phyloP scores from a whole-genome alignment of 2,113 vertebrate species.

The Lutjanus erythropterus region DNA sequence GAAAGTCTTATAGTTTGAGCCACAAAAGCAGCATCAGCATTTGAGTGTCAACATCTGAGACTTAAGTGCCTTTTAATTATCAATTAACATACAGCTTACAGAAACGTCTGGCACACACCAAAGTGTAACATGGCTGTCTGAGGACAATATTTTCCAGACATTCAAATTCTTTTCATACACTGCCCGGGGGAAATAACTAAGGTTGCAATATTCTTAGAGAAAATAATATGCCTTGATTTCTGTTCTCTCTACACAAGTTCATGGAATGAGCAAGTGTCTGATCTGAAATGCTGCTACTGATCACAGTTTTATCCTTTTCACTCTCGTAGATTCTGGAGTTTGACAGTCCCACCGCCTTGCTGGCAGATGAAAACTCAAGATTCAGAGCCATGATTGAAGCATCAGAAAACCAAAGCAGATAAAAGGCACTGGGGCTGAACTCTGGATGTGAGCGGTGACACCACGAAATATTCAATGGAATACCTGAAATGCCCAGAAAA shows the following conservation, averaged over 20 bases:
- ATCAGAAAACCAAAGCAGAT: slow-evolving; percentile 82
- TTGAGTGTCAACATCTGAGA: not conserved
- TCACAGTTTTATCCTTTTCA: slow-evolving; percentile 46
- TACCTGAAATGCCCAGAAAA: slow-evolving; percentile 49
- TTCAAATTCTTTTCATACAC: slow-evolving; percentile 29
- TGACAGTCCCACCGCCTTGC: slow-evolving; percentile 91
- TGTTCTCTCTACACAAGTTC: slow-evolving; percentile 1
- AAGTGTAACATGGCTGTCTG: slow-evolving; percentile 32
- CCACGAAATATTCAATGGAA: slow-evolving; percentile 23
- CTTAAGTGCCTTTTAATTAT: not conserved
- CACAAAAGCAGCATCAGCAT: not conserved
- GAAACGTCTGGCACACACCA: slow-evolving; percentile 2
- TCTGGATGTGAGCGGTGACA: slow-evolving; percentile 2
- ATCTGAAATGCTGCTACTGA: slow-evolving; percentile 36
- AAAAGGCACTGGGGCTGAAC: slow-evolving; percentile 49
- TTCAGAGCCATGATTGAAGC: slow-evolving; percentile 95
- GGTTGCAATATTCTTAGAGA: slow-evolving; percentile 5
- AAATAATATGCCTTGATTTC: slow-evolving; percentile 5
- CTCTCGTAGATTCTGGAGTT: slow-evolving; percentile 94
- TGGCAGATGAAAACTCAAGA: slow-evolving; percentile 93
- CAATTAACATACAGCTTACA: slow-evolving; percentile 5
- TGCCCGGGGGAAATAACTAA: slow-evolving; percentile 19
- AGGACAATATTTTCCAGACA: slow-evolving; percentile 24
- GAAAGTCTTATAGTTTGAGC: not conserved
- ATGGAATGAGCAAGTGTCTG: slow-evolving; percentile 3